Percentiles rank a stretch among this genome's conserved stretches.
Evolutionary conservation across 2,888 invertebrate species (phyloP).

Genomic region (Macaria liturata): DNA sequence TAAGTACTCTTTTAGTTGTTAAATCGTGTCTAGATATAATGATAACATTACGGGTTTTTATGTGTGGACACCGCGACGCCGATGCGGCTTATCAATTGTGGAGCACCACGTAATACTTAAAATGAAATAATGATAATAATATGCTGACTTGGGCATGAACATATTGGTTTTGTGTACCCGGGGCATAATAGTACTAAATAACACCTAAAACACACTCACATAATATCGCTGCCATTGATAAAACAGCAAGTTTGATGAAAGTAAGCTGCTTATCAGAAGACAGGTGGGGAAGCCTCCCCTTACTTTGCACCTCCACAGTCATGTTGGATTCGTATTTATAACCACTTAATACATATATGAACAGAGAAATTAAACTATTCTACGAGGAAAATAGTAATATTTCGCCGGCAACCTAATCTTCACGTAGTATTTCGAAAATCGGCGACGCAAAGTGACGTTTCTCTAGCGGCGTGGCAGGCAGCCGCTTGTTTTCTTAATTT

Average conservation of each 20-base stretch:
- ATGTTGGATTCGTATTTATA: constrained; percentile 48
- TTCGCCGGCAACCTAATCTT: constrained; percentile 72
- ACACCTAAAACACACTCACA: constrained; percentile 86
- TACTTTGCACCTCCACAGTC: constrained; percentile 68
- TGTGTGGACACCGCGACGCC: neutral
- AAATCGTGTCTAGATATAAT: neutral
- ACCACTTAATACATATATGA: constrained; percentile 31
- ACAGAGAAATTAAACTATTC: constrained; percentile 29
- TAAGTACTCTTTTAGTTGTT: too few relatives aligned
- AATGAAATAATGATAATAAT: neutral
- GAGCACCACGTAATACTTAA: constrained; percentile 52
- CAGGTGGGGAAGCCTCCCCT: constrained; percentile 65
- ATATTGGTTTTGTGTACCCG: neutral
- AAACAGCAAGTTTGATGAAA: constrained; percentile 89
- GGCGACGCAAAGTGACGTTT: constrained; percentile 52
- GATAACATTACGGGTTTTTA: neutral
- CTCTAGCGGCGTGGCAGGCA: constrained; percentile 63
- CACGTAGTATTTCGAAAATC: constrained; percentile 35
- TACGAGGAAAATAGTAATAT: constrained; percentile 36
- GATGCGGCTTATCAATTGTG: constrained; percentile 34
- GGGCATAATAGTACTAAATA: constrained; percentile 2
- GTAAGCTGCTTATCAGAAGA: constrained; percentile 80
- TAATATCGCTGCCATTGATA: constrained; percentile 95
- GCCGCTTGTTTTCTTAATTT: neutral
- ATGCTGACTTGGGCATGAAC: neutral